Base-by-base conservation (phyloP, 2,888 invertebrate genomes). In the Lasioglossum lativentre region DNA sequence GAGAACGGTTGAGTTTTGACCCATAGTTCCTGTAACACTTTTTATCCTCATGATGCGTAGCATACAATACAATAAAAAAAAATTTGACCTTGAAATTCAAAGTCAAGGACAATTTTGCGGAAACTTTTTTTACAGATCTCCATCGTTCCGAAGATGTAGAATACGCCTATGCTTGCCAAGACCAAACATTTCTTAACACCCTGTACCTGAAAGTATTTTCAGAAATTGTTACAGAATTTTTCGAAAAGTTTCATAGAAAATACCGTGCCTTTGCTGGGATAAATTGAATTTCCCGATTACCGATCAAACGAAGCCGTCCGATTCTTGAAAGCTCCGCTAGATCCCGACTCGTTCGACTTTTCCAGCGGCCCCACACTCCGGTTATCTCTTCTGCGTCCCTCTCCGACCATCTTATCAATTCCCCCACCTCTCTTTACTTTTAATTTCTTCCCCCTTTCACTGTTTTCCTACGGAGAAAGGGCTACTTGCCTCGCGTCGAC, bases 321-420 rank as follows among this genome's bases (percentile, higher is more conserved):
- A 10, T 70, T 77, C 68, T 59, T 14, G 23, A 56, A 45, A 12
- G 1, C 23, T 56, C 66, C 80, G 86, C 52, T 63, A 86, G 85
- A 80, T 86, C 6, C 38, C 80, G 86, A 52, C 86, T 70, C 85
- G 8, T 75, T 85, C 45, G n/a, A 40, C 27, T 47, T 19, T 76
- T 19, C 5, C 0, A n/a, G 19, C 0, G 5, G 40, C 19, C n/a
- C 2, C 5, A 34, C 27, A 27, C 45, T 19, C 0, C 47, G 16
- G 16, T 73, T 16, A 70, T 6, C 34, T 16, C 40, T 30, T 4
- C 16, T 0, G 5, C 23, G 14, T 66, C 30, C 38, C 40, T 14
- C 45, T n/a, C n/a, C 12, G 12, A 3, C 16, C 1, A 4, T 23
- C 52, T 68, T 10, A 12, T 70, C 23, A 19, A 34, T 42, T 8